Conservation (phyloP, 2,888 invertebrate genomes). For the Pantelozetes paolii region DNA sequence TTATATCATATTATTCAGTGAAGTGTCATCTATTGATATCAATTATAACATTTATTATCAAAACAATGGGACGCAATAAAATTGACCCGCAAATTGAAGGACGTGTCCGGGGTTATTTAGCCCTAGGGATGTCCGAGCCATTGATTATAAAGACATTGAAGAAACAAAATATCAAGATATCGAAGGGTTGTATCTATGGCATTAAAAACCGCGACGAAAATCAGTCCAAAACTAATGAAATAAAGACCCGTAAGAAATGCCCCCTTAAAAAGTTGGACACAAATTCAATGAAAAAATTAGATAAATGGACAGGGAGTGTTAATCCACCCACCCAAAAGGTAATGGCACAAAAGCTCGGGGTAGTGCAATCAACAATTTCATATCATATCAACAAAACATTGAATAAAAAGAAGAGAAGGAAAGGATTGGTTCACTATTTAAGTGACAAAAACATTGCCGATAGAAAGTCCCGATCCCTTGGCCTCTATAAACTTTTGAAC, state of each 20-base stretch:
- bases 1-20: too few species aligned
- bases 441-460: conserved; percentile 8
- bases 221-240: neutral
- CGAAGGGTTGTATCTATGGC: neutral
- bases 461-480: neutral
- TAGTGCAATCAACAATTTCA: neutral
- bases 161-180: neutral
- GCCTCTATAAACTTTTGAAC: conserved; percentile 2
- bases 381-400: conserved; percentile 17
- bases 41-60: too few species aligned
- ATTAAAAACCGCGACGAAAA: neutral
- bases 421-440: conserved; percentile 13
- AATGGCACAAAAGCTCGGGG: conserved; percentile 8
- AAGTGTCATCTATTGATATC: too few species aligned
- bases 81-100: neutral
- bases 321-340: conserved; percentile 2
- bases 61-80: neutral
- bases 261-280: neutral
- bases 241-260: neutral
- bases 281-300: neutral
- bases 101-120: neutral
- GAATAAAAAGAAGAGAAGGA: conserved; percentile 19
- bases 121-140: neutral
- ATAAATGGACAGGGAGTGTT: neutral
- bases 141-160: neutral